Base-by-base conservation (phyloP, 2,888 invertebrate species). In the Cordilura impudica region DNA sequence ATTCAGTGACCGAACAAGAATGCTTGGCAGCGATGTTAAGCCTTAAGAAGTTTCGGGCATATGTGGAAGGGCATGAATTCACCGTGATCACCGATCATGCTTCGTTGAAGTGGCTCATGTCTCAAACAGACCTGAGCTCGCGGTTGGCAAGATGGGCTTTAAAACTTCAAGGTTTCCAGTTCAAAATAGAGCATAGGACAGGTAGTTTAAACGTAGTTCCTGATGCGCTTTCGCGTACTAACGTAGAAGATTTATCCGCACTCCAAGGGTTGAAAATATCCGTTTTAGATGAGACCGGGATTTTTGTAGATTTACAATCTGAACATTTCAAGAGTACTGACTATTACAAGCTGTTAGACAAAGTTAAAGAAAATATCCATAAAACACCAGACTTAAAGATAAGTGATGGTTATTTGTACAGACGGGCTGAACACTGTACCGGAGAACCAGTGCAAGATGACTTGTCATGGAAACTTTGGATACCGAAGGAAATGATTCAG, bases 401-500 rank as follows among this genome's bases (percentile, higher is more conserved):
- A 16, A 23, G 61, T 1, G 77, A 72, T n/a, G 61, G 61, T 5
- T 63, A 39, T 31, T 10, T 69, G n/a, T 67, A 67, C 16, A 23
- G 67, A 23, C 21, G 66, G 21, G 71, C 51, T 6, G 70, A 70
- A 7, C 70, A 66, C 4, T 21, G 26, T n/a, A 47, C 43, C 1
- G 61, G 71, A 12, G 77, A 71, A 1, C 19, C 39, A 7, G 8
- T 66, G 19, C 58, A 54, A 7, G 72, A 78, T 16, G 66, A 78
- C 23, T 18, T 60, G 1, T 29, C 63, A 0, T 77, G 71, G 77
- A 77, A 77, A 21, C 53, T 77, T 10, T 77, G 66, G 66, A 67
- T 67, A 6, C 77, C 72, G 3, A 66, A 63, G 21, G 49, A 47
- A 2, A 45, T 73, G 69, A 21, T 72, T 18, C 12, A 16, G 1